Evolutionary conservation across 2,797 vertebrate species (phyloP).

Genomic region (Parauchenoglanis punctatus): DNA sequence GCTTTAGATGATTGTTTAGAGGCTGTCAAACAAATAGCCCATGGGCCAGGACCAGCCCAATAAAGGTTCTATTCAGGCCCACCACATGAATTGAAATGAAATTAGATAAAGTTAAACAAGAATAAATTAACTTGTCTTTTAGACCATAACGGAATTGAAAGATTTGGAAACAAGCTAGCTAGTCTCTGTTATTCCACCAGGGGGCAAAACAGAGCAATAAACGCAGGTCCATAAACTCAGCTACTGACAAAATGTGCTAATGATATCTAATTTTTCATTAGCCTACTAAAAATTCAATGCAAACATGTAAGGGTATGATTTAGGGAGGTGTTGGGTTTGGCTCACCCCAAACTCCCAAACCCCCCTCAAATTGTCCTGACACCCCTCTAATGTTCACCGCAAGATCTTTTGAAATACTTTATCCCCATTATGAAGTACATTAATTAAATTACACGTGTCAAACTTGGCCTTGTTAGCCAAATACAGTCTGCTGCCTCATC

Average conservation of each 20-base stretch:
- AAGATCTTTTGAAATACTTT: background rate
- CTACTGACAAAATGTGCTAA: background rate
- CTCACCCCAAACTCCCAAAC: too few relatives aligned
- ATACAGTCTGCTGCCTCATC: background rate
- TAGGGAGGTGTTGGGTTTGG: background rate
- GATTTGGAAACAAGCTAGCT: background rate
- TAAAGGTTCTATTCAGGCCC: background rate
- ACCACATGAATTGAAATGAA: background rate
- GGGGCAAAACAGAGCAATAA: background rate
- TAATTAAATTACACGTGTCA: background rate
- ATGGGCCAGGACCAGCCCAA: background rate
- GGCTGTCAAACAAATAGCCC: background rate
- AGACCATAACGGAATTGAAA: background rate
- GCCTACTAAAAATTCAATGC: background rate
- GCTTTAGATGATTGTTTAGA: background rate
- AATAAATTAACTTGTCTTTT: background rate
- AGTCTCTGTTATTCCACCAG: background rate
- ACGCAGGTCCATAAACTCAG: background rate
- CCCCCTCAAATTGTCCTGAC: too few relatives aligned
- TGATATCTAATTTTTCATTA: background rate
- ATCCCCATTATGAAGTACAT: background rate
- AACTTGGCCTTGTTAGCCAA: background rate
- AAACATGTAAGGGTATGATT: background rate
- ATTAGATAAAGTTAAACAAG: background rate
- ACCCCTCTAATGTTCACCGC: background rate